A percentile compares a stretch with the other conserved stretches of the same genome.
Evolutionary conservation across 1,140 invertebrate genomes (phyloP).

Genomic region (Scaptomyza graminum): DNA sequence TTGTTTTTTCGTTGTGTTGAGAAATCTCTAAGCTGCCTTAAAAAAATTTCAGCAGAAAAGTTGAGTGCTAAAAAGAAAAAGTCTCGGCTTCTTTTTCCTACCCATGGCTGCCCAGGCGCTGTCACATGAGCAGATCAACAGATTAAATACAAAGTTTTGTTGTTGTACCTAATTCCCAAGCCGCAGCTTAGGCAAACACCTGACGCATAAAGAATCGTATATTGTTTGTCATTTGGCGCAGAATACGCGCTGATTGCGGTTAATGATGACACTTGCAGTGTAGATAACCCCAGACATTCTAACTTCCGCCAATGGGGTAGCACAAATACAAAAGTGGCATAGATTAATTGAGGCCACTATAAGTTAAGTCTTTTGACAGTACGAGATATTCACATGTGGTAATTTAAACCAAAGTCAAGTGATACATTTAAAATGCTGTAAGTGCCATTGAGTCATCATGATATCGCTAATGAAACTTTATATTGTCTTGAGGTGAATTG

Average conservation of each 20-base stretch:
- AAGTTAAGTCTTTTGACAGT: constrained; percentile 10
- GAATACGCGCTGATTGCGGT: constrained; percentile 73
- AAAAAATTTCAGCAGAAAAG: constrained; percentile 62
- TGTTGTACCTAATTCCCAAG: constrained; percentile 29
- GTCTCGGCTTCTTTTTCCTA: constrained; percentile 4
- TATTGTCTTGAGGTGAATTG: background rate
- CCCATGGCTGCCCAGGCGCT: constrained; percentile 10
- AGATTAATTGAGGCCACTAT: background rate
- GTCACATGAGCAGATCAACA: constrained; percentile 75
- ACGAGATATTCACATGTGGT: constrained; percentile 4
- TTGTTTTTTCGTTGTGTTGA: constrained; percentile 59
- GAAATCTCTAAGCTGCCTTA: constrained; percentile 69
- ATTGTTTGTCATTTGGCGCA: constrained; percentile 66
- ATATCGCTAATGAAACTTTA: constrained; percentile 17
- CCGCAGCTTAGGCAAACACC: constrained; percentile 10
- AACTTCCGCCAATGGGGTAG: constrained; percentile 23
- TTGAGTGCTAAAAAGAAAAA: constrained; percentile 47
- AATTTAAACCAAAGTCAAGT: constrained; percentile 15
- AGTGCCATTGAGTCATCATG: background rate
- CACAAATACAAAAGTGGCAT: background rate
- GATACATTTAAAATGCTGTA: constrained; percentile 21
- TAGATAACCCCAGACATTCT: constrained; percentile 53
- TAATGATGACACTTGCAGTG: constrained; percentile 65
- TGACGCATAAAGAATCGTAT: constrained; percentile 58
- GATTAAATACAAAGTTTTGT: constrained; percentile 71